Percentiles rank a stretch among this genome's conserved stretches.
These are phyloP conservation scores for Melanophora roralis DNA, from an alignment of 2,888 invertebrate genomes.

Conservation along the genomic window DNA sequence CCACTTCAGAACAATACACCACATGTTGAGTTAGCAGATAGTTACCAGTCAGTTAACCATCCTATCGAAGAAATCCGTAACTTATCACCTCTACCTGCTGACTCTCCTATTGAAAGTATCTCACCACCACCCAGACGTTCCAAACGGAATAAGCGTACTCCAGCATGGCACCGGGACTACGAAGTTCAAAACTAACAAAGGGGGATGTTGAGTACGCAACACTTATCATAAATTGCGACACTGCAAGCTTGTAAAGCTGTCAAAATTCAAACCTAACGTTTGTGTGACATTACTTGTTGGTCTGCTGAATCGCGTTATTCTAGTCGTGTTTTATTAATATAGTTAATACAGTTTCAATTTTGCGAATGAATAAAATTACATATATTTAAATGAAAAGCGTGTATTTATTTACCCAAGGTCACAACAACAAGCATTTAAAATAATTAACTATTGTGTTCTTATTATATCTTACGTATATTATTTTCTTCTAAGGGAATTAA, in stretches of 20 bases:
- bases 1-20: not conserved
- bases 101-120: not conserved
- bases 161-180: conserved; percentile 1
- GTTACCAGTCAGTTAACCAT: not conserved
- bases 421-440: conserved; percentile 44
- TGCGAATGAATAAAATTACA: too few species aligned
- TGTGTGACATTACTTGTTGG: too few species aligned
- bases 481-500: conserved; percentile 7
- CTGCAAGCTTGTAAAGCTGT: too few species aligned
- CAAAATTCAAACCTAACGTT: too few species aligned
- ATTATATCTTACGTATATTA: conserved; percentile 1
- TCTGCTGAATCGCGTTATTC: too few species aligned
- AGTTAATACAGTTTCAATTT: too few species aligned
- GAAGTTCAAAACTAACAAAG: too few species aligned
- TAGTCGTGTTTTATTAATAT: too few species aligned
- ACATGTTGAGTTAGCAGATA: not conserved
- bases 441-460: conserved; percentile 45
- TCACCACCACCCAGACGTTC: not conserved
- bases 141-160: not conserved
- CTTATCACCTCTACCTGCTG: not conserved
- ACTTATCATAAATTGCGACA: too few species aligned
- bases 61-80: not conserved
- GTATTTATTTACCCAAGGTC: too few species aligned
- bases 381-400: too few species aligned
- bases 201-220: too few species aligned